A percentile compares a stretch with the other conserved stretches of the same genome.
These are phyloP conservation scores for Sphenodon punctatus DNA, from an alignment of 2,797 vertebrate species.

Conservation along the genomic window DNA sequence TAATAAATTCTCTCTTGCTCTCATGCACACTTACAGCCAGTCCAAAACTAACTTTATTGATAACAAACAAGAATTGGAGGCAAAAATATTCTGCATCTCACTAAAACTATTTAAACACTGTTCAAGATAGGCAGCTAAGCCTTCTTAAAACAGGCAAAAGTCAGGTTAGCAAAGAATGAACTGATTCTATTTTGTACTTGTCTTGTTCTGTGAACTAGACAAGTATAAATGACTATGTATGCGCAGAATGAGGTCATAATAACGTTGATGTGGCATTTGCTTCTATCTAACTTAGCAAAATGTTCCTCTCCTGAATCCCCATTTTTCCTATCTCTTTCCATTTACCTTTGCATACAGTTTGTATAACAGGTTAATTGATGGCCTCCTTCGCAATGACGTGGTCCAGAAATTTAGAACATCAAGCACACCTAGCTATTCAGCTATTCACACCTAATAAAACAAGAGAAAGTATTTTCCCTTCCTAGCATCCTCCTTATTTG, in stretches of 20 bases:
- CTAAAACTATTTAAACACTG: too few relatives aligned
- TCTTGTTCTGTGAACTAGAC: background rate
- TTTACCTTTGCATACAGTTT: slow-evolving; percentile 13
- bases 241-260: rapidly evolving
- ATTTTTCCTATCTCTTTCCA: background rate
- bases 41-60: rapidly evolving
- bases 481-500: slow-evolving; percentile 5
- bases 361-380: background rate
- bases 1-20: background rate
- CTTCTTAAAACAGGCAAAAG: background rate
- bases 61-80: background rate
- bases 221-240: background rate
- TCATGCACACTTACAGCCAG: background rate
- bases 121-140: background rate
- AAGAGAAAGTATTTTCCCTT: background rate
- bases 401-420: background rate
- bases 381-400: background rate
- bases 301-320: background rate
- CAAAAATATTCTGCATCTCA: too few relatives aligned
- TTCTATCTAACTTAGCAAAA: background rate
- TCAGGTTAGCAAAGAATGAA: background rate
- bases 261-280: rapidly evolving
- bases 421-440: background rate
- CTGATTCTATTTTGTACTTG: background rate
- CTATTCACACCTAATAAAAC: background rate